phyloP scores from a whole-genome alignment of 2,113 vertebrate species.

The Myrmophylax atrothorax region DNA sequence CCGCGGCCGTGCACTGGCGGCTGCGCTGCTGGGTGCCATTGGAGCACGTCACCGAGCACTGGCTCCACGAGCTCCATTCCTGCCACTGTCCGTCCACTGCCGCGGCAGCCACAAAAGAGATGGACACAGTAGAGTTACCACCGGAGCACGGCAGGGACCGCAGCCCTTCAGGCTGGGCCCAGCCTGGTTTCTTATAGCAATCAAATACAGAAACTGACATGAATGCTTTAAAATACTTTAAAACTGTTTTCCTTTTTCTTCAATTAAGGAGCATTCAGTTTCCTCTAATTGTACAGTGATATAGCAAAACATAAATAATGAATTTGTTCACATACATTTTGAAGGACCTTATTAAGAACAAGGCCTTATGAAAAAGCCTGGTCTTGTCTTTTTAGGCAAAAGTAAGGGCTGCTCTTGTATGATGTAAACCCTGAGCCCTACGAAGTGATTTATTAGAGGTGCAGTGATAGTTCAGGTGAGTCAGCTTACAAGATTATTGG shows the following conservation, averaged over 20 bases:
- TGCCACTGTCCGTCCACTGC: constrained; percentile 99
- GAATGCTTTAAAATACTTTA: neutral
- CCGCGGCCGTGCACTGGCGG: constrained; percentile 91
- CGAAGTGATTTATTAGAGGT: neutral
- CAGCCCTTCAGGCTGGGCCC: neutral
- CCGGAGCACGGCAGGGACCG: rapidly evolving
- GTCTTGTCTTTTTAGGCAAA: neutral
- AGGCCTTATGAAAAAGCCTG: neutral
- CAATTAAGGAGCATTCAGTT: neutral
- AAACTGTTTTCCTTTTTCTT: neutral
- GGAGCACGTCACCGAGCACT: constrained; percentile 96
- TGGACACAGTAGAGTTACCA: constrained; percentile 43
- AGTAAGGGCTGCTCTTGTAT: neutral
- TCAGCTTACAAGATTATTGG: neutral
- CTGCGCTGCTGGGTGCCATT: constrained; percentile 98
- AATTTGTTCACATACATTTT: neutral
- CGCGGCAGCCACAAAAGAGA: constrained; percentile 34
- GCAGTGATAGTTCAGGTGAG: neutral
- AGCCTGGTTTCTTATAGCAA: neutral
- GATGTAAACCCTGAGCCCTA: neutral
- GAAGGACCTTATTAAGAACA: neutral
- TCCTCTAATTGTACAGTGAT: neutral
- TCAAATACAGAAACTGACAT: neutral
- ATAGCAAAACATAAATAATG: neutral
- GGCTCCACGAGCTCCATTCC: constrained; percentile 97